Evolutionary conservation across 2,113 vertebrate genomes (phyloP), one percentile per base, ranked within the genome.

Genomic region (Myxocyprinus asiaticus): DNA sequence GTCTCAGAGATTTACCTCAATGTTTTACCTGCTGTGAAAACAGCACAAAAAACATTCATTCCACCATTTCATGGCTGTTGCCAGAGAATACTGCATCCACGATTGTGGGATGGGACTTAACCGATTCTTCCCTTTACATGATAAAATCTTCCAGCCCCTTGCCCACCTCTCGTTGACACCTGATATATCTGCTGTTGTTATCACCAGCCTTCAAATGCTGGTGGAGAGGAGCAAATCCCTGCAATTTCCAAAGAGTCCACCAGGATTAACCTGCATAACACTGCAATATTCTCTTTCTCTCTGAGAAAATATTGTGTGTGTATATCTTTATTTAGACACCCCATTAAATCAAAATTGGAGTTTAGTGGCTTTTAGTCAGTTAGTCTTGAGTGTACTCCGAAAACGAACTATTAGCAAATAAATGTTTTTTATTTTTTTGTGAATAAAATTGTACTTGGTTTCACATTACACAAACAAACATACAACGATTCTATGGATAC

Each of bases 141-240:
- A 85, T 77, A 67, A 17, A 63, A 82, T 85, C 76, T 77, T 50
- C 22, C 68, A 65, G 77, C 63, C 73, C 82, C 63, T 77, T 81
- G 65, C 70, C 70, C 73, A 67, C 84, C 59, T 67, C 59, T 75
- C 75, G 70, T 72, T 84, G 84, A 77, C 76, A 77, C 15, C 80
- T 74, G 79, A 67, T 71, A 77, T 77, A 76, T 81, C 59, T 72
- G 81, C 63, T 59, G 59, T 82, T 15, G 68, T 77, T 75, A 80
- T 77, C 75, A 7, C 45, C 42, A 48, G 71, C 43, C 64, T 75
- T 47, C 47, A 80, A 80, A 83, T 50, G 78, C 69, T 79, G 45
- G 45, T 64, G 81, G 69, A 67, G 76, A 66, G 67, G 70, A 78
- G 77, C 65, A 78, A 78, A 85, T 82, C 81, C 74, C 44, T 80